A percentile compares a stretch with the other conserved stretches of the same genome.
phyloP scores from a whole-genome alignment of 2,888 invertebrate genomes.

The Drosophila aldrichi region DNA sequence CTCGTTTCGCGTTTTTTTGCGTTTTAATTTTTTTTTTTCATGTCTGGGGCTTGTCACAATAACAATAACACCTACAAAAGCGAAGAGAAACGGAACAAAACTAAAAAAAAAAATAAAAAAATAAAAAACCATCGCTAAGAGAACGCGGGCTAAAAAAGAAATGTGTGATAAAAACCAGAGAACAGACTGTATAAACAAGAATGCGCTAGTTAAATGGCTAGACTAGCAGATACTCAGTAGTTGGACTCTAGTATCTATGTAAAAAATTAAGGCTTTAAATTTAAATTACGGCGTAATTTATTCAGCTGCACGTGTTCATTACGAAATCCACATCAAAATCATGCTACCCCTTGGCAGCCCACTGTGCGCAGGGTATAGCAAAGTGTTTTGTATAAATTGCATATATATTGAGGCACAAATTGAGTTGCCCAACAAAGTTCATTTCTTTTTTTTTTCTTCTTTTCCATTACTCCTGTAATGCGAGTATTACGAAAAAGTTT shows the following conservation, averaged over 20 bases:
- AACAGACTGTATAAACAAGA: conserved; percentile 11
- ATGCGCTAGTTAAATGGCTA: background rate
- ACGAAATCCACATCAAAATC: background rate
- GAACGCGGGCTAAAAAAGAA: conserved; percentile 27
- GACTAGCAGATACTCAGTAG: background rate
- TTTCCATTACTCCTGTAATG: conserved; percentile 20
- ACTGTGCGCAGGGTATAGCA: background rate
- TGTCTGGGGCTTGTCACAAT: conserved; percentile 64
- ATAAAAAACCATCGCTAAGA: conserved; percentile 23
- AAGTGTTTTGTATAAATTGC: conserved; percentile 21
- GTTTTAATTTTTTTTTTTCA: conserved; percentile 53
- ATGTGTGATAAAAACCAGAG: conserved; percentile 44
- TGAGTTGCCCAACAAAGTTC: conserved; percentile 39
- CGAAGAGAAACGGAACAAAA: conserved; percentile 20
- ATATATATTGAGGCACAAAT: conserved; percentile 32
- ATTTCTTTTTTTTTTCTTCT: conserved; percentile 3
- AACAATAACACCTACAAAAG: conserved; percentile 43
- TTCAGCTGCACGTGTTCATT: too few species aligned
- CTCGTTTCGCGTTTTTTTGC: conserved; percentile 61
- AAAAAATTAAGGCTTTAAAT: too few species aligned
- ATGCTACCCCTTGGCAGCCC: background rate
- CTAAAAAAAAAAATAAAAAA: conserved; percentile 4
- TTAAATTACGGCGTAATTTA: too few species aligned
- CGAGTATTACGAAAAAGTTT: conserved; percentile 29
- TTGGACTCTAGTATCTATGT: too few species aligned